Conservation (phyloP, 2,888 invertebrate species). For the Leucophenga montana region DNA sequence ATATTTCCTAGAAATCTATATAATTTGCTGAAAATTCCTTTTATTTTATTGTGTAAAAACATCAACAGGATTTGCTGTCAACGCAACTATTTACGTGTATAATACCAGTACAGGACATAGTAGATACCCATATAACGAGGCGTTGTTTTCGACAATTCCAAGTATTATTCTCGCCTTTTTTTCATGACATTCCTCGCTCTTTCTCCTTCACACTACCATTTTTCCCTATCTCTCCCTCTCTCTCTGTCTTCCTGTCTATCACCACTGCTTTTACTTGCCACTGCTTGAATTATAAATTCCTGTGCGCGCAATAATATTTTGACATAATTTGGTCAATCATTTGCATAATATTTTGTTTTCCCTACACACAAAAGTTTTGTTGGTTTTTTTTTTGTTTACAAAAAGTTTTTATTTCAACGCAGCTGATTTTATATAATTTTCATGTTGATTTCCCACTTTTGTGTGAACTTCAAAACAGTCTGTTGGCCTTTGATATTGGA, state of each 20-base stretch:
- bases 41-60: not conserved
- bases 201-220: not conserved
- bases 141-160: no score
- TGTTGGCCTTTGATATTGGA: slow-evolving; percentile 3
- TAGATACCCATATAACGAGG: slow-evolving; percentile 7
- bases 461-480: no score
- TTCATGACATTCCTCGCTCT: not conserved
- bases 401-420: slow-evolving; percentile 39
- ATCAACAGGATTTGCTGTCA: slow-evolving; percentile 55
- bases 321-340: slow-evolving; percentile 64
- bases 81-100: slow-evolving; percentile 1
- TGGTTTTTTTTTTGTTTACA: slow-evolving; percentile 18
- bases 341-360: slow-evolving; percentile 56
- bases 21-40: not conserved
- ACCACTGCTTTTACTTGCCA: slow-evolving; percentile 20
- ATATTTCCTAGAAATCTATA: no score
- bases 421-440: slow-evolving; percentile 2
- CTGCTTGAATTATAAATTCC: slow-evolving; percentile 36
- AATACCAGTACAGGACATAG: not conserved
- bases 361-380: slow-evolving; percentile 1
- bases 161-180: no score
- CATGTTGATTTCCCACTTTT: slow-evolving; percentile 21
- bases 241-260: slow-evolving; percentile 30
- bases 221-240: no score
- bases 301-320: slow-evolving; percentile 41